Evolutionary conservation across 30 jellyfish, hydroid and myxozoan genomes (phyloP), one percentile per base, ranked within the genome.

Genomic region (Mastigias papua): DNA sequence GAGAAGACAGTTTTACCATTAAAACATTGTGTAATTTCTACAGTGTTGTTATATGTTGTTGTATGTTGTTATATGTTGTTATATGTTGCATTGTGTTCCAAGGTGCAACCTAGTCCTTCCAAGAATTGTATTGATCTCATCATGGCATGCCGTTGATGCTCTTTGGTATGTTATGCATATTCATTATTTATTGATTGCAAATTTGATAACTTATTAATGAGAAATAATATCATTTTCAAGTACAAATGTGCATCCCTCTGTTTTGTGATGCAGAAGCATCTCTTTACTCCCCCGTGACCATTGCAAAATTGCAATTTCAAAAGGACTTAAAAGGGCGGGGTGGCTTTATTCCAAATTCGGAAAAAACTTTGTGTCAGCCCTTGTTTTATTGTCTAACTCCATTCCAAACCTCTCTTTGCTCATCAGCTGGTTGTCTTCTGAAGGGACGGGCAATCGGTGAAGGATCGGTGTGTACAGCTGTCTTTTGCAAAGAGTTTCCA

Each of bases 271-370:
- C 54, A 37, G 11, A 6, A 3, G 54, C 54, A 37, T 37, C 11
- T 37, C 54, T 11, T 37, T 19, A 46, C 94, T n/a, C n/a, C 94
- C 90, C 95, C 90, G 89, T 78, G 79, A 27, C 42, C 73, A 11
- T 2, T 1, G 65, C 48, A 48, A 54, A 27, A 30, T 10, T n/a
- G 49, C 33, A 49, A 63, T 42, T 86, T 76, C 54, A 86, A 76
- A 86, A 32, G 90, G 81, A 79, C 42, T 86, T 86, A 86, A 13
- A 69, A 32, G 95, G 95, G 95, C 85, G 62, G 82, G 95, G 90
- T 88, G 67, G 76, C 63, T 51, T 86, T 66, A 57, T 79, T 75
- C 90, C 95, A 75, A 86, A 86, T 86, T 78, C 95, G 95, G 94
- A 58, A 48, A 71, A 73, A 63, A 50, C 87, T 73, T 46, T 50